phyloP scores from a whole-genome alignment of 2,888 invertebrate species.

The Acrocyrtus sp. region DNA sequence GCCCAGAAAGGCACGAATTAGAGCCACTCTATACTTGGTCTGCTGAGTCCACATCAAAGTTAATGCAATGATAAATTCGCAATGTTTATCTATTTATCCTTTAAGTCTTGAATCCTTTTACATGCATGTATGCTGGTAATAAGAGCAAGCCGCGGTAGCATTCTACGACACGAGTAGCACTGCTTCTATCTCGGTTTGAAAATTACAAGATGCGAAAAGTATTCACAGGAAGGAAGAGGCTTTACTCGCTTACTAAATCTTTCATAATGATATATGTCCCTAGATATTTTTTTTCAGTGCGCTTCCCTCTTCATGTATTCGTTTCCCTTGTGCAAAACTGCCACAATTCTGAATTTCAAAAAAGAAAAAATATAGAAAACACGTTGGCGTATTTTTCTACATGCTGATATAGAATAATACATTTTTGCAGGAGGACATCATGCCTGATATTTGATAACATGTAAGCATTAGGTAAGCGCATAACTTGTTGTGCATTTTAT shows the following conservation, averaged over 20 bases:
- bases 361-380: neutral
- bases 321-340: constrained; percentile 23
- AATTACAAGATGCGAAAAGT: neutral
- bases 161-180: too few relatives aligned
- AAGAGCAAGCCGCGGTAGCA: too few relatives aligned
- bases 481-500: neutral
- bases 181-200: neutral
- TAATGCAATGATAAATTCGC: too few relatives aligned
- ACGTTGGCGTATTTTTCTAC: constrained; percentile 2
- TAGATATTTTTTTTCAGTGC: too few relatives aligned
- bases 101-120: too few relatives aligned
- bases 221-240: constrained; percentile 39
- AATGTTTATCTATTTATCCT: too few relatives aligned
- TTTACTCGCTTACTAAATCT: constrained; percentile 29
- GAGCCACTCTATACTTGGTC: too few relatives aligned
- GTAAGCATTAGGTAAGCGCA: too few relatives aligned
- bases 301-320: constrained; percentile 16
- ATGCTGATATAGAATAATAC: neutral
- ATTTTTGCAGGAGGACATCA: too few relatives aligned
- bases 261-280: constrained; percentile 35
- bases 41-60: too few relatives aligned
- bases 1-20: too few relatives aligned
- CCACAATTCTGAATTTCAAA: constrained; percentile 4
- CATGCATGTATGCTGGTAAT: too few relatives aligned
- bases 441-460: neutral